Percentiles rank a stretch among this genome's conserved stretches.
phyloP scores from a whole-genome alignment of 2,113 vertebrate species.

The Tragelaphus imberbis region DNA sequence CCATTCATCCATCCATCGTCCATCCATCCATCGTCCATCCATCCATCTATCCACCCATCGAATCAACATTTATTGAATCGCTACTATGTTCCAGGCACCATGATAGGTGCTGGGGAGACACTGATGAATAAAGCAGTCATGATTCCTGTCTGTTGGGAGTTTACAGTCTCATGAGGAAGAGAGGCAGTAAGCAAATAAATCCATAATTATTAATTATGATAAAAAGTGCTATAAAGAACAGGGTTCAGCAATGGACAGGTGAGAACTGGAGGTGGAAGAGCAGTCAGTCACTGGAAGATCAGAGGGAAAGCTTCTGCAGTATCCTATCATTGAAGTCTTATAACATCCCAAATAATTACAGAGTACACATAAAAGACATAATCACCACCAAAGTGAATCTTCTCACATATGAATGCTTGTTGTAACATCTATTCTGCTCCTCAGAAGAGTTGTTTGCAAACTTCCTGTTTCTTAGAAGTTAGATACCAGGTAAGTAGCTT shows the following conservation, averaged over 20 bases:
- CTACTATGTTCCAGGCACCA: background rate
- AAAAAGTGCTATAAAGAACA: background rate
- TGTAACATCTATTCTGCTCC: background rate
- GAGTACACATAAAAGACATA: background rate
- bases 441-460: background rate
- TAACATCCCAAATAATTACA: constrained; percentile 34
- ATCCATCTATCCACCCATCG: background rate
- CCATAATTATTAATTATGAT: constrained; percentile 1
- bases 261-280: background rate
- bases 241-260: background rate
- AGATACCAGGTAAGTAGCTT: background rate
- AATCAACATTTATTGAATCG: background rate
- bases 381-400: background rate
- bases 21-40: background rate
- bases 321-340: constrained; percentile 19
- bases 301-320: background rate
- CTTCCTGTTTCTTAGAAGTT: background rate
- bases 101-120: background rate
- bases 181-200: background rate
- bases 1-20: background rate
- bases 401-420: background rate
- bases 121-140: background rate
- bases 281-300: background rate
- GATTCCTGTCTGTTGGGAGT: background rate
- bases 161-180: background rate